Evolutionary conservation across 2,888 invertebrate genomes (phyloP).

Genomic region (Lypha dubia): DNA sequence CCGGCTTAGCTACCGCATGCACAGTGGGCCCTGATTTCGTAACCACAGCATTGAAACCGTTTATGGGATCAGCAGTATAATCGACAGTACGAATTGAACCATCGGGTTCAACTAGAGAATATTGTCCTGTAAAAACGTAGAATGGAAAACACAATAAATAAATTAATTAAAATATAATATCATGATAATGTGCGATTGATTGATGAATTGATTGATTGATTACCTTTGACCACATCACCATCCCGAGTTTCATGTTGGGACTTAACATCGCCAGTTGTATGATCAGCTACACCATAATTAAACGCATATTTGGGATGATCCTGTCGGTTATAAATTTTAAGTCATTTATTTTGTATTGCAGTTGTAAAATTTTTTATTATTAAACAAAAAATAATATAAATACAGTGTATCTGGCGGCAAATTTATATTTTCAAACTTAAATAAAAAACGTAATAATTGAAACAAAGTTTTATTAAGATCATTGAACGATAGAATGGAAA

Average conservation of each 20-base stretch:
- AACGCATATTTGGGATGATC: conserved; percentile 86
- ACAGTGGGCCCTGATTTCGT: conserved; percentile 83
- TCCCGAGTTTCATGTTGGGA: conserved; percentile 87
- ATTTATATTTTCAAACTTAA: no score
- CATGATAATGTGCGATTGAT: no score
- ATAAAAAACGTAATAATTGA: no score
- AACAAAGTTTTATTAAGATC: no score
- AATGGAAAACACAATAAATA: neutral
- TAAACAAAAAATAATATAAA: neutral
- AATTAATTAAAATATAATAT: neutral
- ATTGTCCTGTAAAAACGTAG: conserved; percentile 78
- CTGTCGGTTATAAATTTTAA: conserved; percentile 78
- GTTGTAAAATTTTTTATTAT: neutral
- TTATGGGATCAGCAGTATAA: conserved; percentile 82
- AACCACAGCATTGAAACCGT: conserved; percentile 83
- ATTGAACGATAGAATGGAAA: no score
- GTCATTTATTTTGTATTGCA: no score
- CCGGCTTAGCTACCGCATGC: conserved; percentile 81
- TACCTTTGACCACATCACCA: conserved; percentile 87
- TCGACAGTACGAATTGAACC: conserved; percentile 83
- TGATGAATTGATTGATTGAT: neutral
- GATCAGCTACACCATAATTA: conserved; percentile 87
- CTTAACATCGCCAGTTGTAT: conserved; percentile 85
- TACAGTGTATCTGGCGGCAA: no score
- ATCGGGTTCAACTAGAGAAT: conserved; percentile 83